Evolutionary conservation across 2,888 invertebrate genomes (phyloP).

Genomic region (Caenorhabditis sinica): DNA sequence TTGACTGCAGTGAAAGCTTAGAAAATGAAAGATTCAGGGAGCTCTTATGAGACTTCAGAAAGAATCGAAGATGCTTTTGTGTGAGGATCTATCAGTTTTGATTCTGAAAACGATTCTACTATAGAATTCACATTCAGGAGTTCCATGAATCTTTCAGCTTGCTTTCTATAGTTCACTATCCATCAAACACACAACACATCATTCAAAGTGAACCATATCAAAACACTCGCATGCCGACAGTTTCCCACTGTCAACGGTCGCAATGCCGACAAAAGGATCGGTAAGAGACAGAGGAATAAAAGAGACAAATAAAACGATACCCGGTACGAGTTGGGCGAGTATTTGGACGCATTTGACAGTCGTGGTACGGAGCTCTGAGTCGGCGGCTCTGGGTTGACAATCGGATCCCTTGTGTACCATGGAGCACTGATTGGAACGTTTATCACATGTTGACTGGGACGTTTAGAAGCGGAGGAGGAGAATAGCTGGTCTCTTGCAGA

Average conservation of each 20-base stretch:
- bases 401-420: constrained; percentile 64
- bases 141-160: not conserved
- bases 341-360: constrained; percentile 45
- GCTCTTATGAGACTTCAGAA: not conserved
- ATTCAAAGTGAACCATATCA: constrained; percentile 21
- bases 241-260: constrained; percentile 36
- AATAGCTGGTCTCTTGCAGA: constrained; percentile 63
- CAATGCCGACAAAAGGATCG: constrained; percentile 35
- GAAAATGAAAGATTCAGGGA: not conserved
- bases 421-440: constrained; percentile 72
- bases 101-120: too few relatives aligned
- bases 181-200: constrained; percentile 3
- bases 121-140: not conserved
- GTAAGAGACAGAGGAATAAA: not conserved
- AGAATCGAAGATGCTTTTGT: not conserved
- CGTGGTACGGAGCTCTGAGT: constrained; percentile 27
- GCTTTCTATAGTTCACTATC: not conserved
- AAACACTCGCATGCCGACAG: constrained; percentile 47
- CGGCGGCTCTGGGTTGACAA: constrained; percentile 50
- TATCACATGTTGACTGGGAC: constrained; percentile 51
- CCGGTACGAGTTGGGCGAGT: constrained; percentile 60
- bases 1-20: not conserved
- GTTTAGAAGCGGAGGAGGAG: constrained; percentile 38
- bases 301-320: constrained; percentile 58
- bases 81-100: too few relatives aligned